These are phyloP conservation scores for Leptura quadrifasciata DNA, from an alignment of 2,888 invertebrate genomes.

Conservation along the genomic window DNA sequence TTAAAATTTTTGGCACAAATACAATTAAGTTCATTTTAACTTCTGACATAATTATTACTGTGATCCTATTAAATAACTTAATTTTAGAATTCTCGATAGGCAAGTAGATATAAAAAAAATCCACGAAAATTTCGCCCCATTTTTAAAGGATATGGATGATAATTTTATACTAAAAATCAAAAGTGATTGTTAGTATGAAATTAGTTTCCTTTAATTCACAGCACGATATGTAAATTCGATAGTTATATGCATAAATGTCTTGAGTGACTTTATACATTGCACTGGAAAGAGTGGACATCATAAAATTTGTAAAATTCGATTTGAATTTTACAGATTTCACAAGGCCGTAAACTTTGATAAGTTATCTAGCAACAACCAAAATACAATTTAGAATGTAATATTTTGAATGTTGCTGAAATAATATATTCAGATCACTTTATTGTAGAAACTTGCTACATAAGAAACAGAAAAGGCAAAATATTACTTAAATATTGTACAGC, in stretches of 20 bases:
- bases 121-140: constrained; percentile 17
- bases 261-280: constrained; percentile 61
- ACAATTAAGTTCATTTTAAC: neutral
- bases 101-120: neutral
- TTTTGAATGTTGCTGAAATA: constrained; percentile 4
- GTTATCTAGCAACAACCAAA: neutral
- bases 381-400: neutral
- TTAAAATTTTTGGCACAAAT: constrained; percentile 40
- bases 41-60: neutral
- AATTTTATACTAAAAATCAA: constrained; percentile 30
- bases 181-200: constrained; percentile 29
- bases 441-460: neutral
- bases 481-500: neutral
- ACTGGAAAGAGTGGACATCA: constrained; percentile 53
- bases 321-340: constrained; percentile 33
- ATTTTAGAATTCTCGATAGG: constrained; percentile 13
- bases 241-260: constrained; percentile 56
- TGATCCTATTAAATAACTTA: constrained; percentile 3
- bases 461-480: neutral
- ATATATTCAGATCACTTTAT: constrained; percentile 14
- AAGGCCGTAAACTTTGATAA: neutral
- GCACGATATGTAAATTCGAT: constrained; percentile 73
- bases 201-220: constrained; percentile 64
- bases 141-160: constrained; percentile 12
- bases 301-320: constrained; percentile 32